Evolutionary conservation across 2,888 invertebrate species (phyloP).

Genomic region (Zootermopsis nevadensis): DNA sequence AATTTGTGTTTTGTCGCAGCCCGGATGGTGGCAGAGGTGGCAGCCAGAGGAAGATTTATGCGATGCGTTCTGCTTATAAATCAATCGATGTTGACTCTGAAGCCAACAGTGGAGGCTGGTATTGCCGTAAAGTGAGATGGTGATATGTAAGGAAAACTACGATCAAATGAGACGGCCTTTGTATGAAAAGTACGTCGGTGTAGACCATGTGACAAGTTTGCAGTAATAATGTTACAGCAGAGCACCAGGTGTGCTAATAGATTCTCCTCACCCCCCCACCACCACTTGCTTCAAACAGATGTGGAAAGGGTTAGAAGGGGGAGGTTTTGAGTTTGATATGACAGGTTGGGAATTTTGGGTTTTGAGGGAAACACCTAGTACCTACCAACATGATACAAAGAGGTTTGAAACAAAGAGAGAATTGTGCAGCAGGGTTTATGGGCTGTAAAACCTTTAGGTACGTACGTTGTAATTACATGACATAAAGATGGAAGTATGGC

Average conservation of each 20-base stretch:
- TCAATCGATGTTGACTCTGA: conserved; percentile 46
- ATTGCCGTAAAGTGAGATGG: not conserved
- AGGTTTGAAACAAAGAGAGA: not conserved
- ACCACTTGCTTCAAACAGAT: not conserved
- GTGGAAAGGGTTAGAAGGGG: not conserved
- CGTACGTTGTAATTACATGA: not conserved
- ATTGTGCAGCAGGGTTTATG: not conserved
- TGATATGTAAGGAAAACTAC: not conserved
- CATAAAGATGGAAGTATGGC: not conserved
- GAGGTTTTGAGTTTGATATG: conserved; percentile 3
- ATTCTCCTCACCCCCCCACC: not conserved
- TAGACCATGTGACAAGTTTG: not conserved
- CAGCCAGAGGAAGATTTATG: conserved; percentile 48
- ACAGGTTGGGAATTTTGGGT: conserved; percentile 9
- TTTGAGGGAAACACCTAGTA: not conserved
- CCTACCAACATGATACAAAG: not conserved
- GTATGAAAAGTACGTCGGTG: not conserved
- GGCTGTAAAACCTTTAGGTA: not conserved
- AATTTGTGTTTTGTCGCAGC: conserved; percentile 48
- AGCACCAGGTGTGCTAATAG: not conserved
- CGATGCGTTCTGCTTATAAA: conserved; percentile 41
- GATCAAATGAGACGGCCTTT: not conserved
- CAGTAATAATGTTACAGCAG: not conserved
- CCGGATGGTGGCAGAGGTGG: conserved; percentile 9
- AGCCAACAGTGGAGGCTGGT: too few relatives aligned